Evolutionary conservation across 2,797 vertebrate genomes (phyloP).

Genomic region (Paedocypris micromegethes): DNA sequence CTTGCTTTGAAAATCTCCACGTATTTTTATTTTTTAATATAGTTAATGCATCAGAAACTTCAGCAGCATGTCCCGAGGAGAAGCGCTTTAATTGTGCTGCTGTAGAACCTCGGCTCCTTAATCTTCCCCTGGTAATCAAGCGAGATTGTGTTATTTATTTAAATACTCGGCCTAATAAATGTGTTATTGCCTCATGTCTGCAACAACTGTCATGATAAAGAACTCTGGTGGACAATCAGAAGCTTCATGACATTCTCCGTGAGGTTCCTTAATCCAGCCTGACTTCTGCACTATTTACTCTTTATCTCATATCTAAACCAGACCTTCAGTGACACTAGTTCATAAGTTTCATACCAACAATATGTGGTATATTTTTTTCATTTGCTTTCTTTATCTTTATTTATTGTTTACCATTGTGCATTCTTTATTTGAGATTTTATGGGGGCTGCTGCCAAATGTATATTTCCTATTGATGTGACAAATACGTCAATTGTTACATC

Average conservation of each 20-base stretch:
- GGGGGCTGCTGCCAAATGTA: too few relatives aligned
- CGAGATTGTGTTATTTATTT: conserved; percentile 66
- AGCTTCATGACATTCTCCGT: conserved; percentile 81
- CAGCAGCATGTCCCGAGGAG: conserved; percentile 86
- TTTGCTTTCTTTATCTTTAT: too few relatives aligned
- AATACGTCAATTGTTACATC: too few relatives aligned
- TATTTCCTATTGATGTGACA: too few relatives aligned
- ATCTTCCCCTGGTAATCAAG: conserved; percentile 91
- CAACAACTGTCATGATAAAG: conserved; percentile 86
- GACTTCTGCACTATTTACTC: too few relatives aligned
- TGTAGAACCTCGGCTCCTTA: conserved; percentile 87
- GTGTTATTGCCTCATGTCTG: conserved; percentile 86
- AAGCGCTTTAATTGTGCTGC: conserved; percentile 83
- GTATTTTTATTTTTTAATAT: conserved; percentile 84
- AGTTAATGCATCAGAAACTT: conserved; percentile 86
- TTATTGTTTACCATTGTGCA: too few relatives aligned
- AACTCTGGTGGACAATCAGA: conserved; percentile 82
- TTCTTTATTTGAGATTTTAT: too few relatives aligned
- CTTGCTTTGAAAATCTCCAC: conserved; percentile 91
- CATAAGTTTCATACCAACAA: too few relatives aligned
- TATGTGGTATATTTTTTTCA: too few relatives aligned
- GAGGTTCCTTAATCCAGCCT: conserved; percentile 84
- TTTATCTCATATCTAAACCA: too few relatives aligned
- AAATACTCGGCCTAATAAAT: conserved; percentile 73
- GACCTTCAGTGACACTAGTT: too few relatives aligned